Evolutionary conservation across 2,888 invertebrate species (phyloP), one percentile per base, ranked within the genome.

Genomic region (Anarsia innoxiella): DNA sequence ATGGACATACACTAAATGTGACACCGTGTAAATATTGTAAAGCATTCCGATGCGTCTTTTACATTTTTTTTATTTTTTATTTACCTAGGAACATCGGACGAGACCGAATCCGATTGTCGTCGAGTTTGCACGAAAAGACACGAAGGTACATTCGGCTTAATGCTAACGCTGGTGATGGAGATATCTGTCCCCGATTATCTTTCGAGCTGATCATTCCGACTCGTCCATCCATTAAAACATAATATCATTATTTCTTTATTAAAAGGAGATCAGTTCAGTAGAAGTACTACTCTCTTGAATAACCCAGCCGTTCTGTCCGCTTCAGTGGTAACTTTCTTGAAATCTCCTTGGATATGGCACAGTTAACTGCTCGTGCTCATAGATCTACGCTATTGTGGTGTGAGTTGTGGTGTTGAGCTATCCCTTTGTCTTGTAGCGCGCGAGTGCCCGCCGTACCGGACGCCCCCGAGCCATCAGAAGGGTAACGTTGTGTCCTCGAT

Each of bases 401-500:
- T 66, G 70, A 62, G 58, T 59, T 66, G 62, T 70, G 59, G 71
- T 65, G 75, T 76, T 84, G 69, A 84, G 79, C 64, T 78, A 60
- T 76, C 64, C 69, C 62, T 82, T 83, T 79, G 63, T 84, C 74
- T 83, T 78, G 69, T 84, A 84, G 83, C 61, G 55, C 61, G 68
- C 66, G 72, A 62, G 70, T 70, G 72, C 60, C 68, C 69, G 65
- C 58, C 60, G 66, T 78, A 77, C 69, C 73, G 59, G 69, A 70
- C 70, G 72, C 83, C 83, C 52, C 53, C 76, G 59, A 78, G 74
- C 52, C 84, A 84, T 66, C 80, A 77, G 54, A 75, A 76, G 82
- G 84, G 83, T 83, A 84, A 84, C 59, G 77, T 80, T 72, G 47
- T 57, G 60, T 12, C 63, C 56, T 54, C 56, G 59, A 63, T 61